Evolutionary conservation across 2,888 invertebrate species (phyloP).

Genomic region (Morpho deidamia): DNA sequence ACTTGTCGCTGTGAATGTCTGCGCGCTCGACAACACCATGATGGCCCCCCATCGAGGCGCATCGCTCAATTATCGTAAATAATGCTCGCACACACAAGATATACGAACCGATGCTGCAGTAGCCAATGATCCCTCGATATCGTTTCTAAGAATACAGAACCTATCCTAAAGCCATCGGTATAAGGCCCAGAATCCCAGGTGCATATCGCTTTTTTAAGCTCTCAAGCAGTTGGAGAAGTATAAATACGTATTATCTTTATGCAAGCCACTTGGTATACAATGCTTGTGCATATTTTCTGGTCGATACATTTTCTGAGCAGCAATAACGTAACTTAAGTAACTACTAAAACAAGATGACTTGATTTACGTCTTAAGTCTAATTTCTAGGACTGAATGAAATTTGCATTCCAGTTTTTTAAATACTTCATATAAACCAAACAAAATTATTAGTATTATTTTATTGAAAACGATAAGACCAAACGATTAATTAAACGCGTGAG

Average conservation of each 20-base stretch:
- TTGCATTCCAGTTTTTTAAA: too few species aligned
- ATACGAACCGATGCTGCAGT: constrained; percentile 68
- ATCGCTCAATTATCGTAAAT: constrained; percentile 80
- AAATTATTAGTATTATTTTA: too few species aligned
- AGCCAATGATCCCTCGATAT: constrained; percentile 62
- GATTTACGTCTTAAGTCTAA: too few species aligned
- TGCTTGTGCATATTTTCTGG: constrained; percentile 65
- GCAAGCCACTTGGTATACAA: constrained; percentile 75
- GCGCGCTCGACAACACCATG: constrained; percentile 74
- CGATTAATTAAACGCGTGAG: too few species aligned
- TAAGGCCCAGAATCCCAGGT: constrained; percentile 41
- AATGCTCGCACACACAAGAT: constrained; percentile 77
- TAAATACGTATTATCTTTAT: constrained; percentile 77
- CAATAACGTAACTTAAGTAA: constrained; percentile 54
- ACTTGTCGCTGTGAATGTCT: constrained; percentile 76
- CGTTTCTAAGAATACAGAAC: constrained; percentile 35
- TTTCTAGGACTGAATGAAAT: too few species aligned
- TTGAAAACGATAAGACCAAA: too few species aligned
- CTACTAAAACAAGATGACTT: background rate
- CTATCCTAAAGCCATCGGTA: constrained; percentile 36
- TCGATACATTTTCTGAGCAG: constrained; percentile 63
- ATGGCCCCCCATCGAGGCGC: constrained; percentile 77
- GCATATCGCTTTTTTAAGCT: constrained; percentile 44
- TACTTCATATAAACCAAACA: too few species aligned
- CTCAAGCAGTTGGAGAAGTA: constrained; percentile 46